A percentile compares a stretch with the other conserved stretches of the same genome.
Conservation (phyloP, 2,888 invertebrate species). For the Luperina nickerlii region DNA sequence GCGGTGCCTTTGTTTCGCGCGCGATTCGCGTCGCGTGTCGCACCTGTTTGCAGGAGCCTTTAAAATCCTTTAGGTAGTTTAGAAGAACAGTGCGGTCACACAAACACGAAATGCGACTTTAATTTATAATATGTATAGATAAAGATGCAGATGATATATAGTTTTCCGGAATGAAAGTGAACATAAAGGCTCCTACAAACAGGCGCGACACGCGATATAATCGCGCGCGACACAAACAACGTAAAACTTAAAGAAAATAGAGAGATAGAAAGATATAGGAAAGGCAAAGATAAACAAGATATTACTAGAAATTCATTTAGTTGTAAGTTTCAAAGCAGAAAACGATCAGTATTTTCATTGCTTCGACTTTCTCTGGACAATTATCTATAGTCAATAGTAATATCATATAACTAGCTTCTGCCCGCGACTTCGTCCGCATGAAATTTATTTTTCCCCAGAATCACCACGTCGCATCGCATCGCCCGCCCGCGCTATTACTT, state of each 20-base stretch:
- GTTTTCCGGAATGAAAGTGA: background rate
- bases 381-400: background rate
- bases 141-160: background rate
- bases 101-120: background rate
- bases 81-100: background rate
- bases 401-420: background rate
- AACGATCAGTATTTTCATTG: conserved; percentile 28
- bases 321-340: conserved; percentile 9
- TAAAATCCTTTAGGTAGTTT: background rate
- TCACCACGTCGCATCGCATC: background rate
- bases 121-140: background rate
- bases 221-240: no score
- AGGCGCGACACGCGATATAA: no score
- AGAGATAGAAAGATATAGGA: conserved; percentile 11
- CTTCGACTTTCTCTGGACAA: conserved; percentile 40
- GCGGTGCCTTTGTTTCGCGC: no score
- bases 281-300: conserved; percentile 10
- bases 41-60: no score
- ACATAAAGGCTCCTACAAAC: background rate
- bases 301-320: conserved; percentile 23
- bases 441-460: background rate
- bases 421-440: background rate
- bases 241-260: background rate
- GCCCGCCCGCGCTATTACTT: background rate
- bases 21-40: no score